phyloP scores from a whole-genome alignment of 2,888 invertebrate genomes.

The Alloplasta piceator region DNA sequence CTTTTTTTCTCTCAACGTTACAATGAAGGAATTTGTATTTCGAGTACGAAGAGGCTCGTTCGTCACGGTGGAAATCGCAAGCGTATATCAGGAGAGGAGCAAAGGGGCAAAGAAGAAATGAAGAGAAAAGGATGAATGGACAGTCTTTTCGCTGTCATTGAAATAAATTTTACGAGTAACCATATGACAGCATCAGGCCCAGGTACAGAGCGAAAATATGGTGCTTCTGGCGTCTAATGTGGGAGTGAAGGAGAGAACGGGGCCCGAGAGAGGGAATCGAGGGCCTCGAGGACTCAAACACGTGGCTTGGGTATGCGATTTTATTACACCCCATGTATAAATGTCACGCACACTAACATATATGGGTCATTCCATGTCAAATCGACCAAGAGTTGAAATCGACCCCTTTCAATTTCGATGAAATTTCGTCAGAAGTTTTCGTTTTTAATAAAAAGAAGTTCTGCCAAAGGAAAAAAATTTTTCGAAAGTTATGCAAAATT shows the following conservation, averaged over 20 bases:
- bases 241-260: conserved; percentile 11
- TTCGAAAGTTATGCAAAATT: no score
- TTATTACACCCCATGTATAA: conserved; percentile 55
- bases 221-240: conserved; percentile 6
- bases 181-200: conserved; percentile 29
- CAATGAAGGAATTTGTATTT: conserved; percentile 12
- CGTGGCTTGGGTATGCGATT: conserved; percentile 57
- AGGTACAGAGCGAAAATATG: conserved; percentile 39
- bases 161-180: conserved; percentile 47
- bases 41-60: conserved; percentile 19
- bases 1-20: conserved; percentile 13
- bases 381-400: no score
- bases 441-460: no score
- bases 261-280: conserved; percentile 41
- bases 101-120: not conserved
- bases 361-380: no score
- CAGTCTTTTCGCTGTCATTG: conserved; percentile 31
- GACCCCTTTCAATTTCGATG: no score
- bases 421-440: no score
- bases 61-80: conserved; percentile 14
- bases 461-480: no score
- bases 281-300: conserved; percentile 54
- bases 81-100: not conserved
- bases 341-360: no score
- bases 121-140: conserved; percentile 25